Evolutionary conservation across 2,797 vertebrate genomes (phyloP), one percentile per base, ranked within the genome.

Genomic region (Arnoldichthys spilopterus): DNA sequence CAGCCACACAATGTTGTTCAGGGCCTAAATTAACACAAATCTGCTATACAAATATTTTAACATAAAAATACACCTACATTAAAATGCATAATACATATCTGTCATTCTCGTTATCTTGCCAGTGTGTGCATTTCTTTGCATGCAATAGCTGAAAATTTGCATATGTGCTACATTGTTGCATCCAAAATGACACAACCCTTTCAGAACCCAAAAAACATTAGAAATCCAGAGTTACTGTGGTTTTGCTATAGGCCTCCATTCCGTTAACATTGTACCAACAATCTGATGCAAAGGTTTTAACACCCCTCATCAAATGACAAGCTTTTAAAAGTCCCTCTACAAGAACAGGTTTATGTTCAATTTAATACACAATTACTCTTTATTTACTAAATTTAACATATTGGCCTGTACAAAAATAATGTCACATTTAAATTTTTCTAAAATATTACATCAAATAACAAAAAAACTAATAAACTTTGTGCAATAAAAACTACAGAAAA

Each of bases 21-120:
- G n/a, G n/a, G n/a, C n/a, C n/a, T n/a, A n/a, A n/a, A n/a, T n/a
- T n/a, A n/a, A 37, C 34, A 37, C 34, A 37, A 37, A 37, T 7
- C 34, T 37, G 34, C 34, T 37, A 37, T 37, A 37, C 34, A 37
- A 3, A 37, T 3, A 37, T 20, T 53, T 5, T 34, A 62, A 20
- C 59, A 34, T 30, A 62, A 40, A 43, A n/a, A 63, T 34, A n/a
- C 61, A 37, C 11, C 40, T 43, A 7, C n/a, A n/a, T n/a, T n/a
- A 37, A 37, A 37, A 37, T 37, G 34, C 7, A 1, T 62, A 1
- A 63, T 20, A 9, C 30, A 30, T n/a, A 43, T 22, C 6, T 40
- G 22, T 1, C 24, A 16, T 74, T 63, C 63, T 69, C 49, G 40
- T 69, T 77, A 34, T 47, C 45, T 68, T 28, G 26, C n/a, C 28